These are phyloP conservation scores for Eptatretus burgeri DNA, from an alignment of 2,113 vertebrate species.

Conservation along the genomic window DNA sequence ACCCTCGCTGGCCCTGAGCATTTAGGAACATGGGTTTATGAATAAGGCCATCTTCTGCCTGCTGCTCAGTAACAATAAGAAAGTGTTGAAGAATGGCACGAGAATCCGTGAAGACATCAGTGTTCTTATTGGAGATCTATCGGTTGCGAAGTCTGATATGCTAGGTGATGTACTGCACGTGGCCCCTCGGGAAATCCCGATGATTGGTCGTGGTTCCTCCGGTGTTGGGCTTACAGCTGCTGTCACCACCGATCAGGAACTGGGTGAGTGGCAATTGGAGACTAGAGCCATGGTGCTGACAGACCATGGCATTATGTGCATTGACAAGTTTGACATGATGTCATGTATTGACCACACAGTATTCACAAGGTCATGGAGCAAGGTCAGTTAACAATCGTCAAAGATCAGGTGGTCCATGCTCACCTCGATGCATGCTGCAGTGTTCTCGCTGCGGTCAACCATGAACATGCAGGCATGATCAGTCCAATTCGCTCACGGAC, in stretches of 20 bases:
- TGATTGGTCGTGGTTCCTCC: conserved; percentile 76
- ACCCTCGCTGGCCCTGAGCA: conserved; percentile 58
- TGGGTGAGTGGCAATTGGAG: conserved; percentile 70
- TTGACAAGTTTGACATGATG: conserved; percentile 97
- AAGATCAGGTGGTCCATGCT: conserved; percentile 82
- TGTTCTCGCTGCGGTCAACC: conserved; percentile 70
- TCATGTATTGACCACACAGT: conserved; percentile 75
- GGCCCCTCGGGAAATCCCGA: conserved; percentile 58
- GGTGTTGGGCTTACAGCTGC: conserved; percentile 74
- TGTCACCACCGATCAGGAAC: conserved; percentile 79
- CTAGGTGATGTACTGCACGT: conserved; percentile 64
- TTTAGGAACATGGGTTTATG: conserved; percentile 73
- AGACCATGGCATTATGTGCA: conserved; percentile 75
- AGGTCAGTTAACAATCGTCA: conserved; percentile 72
- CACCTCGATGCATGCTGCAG: conserved; percentile 81
- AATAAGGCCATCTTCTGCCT: conserved; percentile 91
- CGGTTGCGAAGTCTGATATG: conserved; percentile 81
- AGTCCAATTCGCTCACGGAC: conserved; percentile 95
- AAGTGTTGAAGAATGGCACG: conserved; percentile 58
- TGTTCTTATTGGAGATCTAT: conserved; percentile 68
- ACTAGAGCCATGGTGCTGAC: conserved; percentile 86
- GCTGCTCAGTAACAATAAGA: conserved; percentile 72
- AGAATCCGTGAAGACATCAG: conserved; percentile 89
- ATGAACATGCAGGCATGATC: conserved; percentile 72
- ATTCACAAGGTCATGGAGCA: conserved; percentile 99